Conservation (phyloP, 2,797 vertebrate genomes). For the Austrolebias charrua region DNA sequence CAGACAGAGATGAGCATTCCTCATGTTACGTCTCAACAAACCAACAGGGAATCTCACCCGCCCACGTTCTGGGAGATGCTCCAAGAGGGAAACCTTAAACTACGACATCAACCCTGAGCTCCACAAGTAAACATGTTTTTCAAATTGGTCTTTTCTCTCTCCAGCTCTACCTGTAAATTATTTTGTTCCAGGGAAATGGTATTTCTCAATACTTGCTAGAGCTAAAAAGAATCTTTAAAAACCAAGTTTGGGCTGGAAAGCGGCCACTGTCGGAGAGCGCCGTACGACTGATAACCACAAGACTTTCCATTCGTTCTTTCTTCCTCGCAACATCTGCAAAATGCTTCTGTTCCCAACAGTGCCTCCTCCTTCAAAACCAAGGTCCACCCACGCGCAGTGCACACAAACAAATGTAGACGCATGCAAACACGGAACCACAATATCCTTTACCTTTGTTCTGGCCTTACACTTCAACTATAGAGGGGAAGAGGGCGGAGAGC, state of each 20-base stretch:
- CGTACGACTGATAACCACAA: constrained; percentile 81
- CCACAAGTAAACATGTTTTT: constrained; percentile 93
- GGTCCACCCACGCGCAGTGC: constrained; percentile 62
- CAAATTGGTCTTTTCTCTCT: constrained; percentile 69
- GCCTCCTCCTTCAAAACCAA: constrained; percentile 61
- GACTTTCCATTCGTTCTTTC: constrained; percentile 84
- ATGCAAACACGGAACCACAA: constrained; percentile 40
- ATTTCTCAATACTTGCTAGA: constrained; percentile 2
- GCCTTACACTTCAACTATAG: constrained; percentile 47
- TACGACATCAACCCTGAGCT: constrained; percentile 81
- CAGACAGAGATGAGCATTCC: constrained; percentile 77
- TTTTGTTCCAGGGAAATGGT: constrained; percentile 13
- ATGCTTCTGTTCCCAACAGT: constrained; percentile 79
- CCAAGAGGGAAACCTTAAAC: constrained; percentile 93
- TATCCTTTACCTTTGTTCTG: constrained; percentile 59
- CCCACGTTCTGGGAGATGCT: constrained; percentile 84
- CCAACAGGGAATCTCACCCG: constrained; percentile 84
- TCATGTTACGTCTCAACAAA: constrained; percentile 87
- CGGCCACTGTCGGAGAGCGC: constrained; percentile 68
- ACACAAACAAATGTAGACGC: constrained; percentile 40
- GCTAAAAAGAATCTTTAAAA: constrained; percentile 19
- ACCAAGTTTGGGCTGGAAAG: constrained; percentile 40
- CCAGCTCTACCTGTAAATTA: constrained; percentile 17
- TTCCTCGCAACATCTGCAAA: constrained; percentile 78
- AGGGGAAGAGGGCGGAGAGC: constrained; percentile 20